Evolutionary conservation across 2,797 vertebrate species (phyloP).

Genomic region (Sus cebifrons): DNA sequence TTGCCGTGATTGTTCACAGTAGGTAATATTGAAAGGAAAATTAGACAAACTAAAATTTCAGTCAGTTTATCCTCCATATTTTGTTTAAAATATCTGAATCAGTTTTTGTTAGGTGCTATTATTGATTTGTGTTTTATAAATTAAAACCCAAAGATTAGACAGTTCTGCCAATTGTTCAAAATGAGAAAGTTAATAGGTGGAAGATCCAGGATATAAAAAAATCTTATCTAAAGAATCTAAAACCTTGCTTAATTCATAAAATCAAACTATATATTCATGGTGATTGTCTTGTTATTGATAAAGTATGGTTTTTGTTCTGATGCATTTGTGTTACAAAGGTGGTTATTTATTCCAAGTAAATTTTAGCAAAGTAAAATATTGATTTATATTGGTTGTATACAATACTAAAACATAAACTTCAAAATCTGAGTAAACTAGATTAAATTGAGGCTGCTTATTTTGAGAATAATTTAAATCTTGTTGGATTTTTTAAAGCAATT

Average conservation of each 20-base stretch:
- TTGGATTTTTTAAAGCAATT: background rate
- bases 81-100: background rate
- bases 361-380: constrained; percentile 4
- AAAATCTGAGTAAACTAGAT: background rate
- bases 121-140: background rate
- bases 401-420: background rate
- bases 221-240: background rate
- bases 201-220: background rate
- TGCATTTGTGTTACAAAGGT: background rate
- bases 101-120: background rate
- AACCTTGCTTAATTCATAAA: background rate
- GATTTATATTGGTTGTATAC: background rate
- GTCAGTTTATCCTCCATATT: background rate
- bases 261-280: background rate
- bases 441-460: background rate
- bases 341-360: background rate
- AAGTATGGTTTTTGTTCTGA: background rate
- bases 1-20: background rate
- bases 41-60: background rate
- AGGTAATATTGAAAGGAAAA: background rate
- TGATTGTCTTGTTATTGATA: background rate
- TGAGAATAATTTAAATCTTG: background rate
- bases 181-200: background rate
- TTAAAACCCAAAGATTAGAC: background rate
- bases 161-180: background rate